Evolutionary conservation across 2,113 vertebrate species (phyloP).

Genomic region (Prochilodus magdalenae): DNA sequence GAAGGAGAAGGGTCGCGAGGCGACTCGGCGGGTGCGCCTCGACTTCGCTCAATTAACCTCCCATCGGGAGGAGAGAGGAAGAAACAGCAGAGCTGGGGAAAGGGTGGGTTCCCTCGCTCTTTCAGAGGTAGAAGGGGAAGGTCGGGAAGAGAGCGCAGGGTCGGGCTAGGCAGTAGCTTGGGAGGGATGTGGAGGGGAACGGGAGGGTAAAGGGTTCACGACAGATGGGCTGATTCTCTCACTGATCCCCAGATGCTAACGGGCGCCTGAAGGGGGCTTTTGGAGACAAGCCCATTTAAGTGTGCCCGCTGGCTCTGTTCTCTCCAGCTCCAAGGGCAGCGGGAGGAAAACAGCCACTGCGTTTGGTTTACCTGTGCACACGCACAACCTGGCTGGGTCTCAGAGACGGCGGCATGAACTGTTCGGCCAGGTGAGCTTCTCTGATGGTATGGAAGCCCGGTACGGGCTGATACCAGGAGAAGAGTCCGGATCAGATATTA

Average conservation of each 20-base stretch:
- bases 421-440: no score
- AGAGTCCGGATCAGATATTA: no score
- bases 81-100: conserved; percentile 58
- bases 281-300: conserved; percentile 48
- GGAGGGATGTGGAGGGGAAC: conserved; percentile 42
- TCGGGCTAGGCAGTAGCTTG: neutral
- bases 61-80: conserved; percentile 65
- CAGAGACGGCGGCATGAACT: no score
- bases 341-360: neutral
- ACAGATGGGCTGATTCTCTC: conserved; percentile 70
- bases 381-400: no score
- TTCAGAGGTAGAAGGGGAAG: conserved; percentile 37
- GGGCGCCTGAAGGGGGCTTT: conserved; percentile 54
- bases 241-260: conserved; percentile 65
- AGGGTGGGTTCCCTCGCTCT: conserved; percentile 58
- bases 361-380: no score
- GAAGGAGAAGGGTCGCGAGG: conserved; percentile 57
- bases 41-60: conserved; percentile 73
- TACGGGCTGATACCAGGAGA: no score
- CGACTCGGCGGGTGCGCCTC: conserved; percentile 60
- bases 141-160: conserved; percentile 32
- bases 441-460: no score
- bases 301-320: conserved; percentile 28
- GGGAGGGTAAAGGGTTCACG: conserved; percentile 53
- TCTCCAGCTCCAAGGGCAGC: neutral